Evolutionary conservation across 2,113 vertebrate genomes (phyloP).

Genomic region (Hemichromis elongatus): DNA sequence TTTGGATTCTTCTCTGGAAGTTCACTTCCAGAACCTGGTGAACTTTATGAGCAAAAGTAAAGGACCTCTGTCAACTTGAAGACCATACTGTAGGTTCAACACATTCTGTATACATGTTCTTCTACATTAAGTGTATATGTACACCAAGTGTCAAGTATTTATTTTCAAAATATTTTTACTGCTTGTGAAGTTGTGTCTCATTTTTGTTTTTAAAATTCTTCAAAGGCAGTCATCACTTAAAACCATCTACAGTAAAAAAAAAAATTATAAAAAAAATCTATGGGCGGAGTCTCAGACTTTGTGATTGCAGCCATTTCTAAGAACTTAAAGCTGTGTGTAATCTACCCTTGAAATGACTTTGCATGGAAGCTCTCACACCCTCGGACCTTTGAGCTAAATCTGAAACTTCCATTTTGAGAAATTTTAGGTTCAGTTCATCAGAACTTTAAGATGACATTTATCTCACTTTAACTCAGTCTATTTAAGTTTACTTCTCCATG

Average conservation of each 20-base stretch:
- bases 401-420: background rate
- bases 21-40: too few relatives aligned
- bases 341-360: background rate
- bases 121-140: background rate
- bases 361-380: background rate
- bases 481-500: background rate
- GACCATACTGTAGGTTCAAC: too few relatives aligned
- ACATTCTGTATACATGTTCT: background rate
- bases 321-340: rapidly evolving
- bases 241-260: background rate
- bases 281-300: background rate
- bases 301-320: background rate
- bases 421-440: background rate
- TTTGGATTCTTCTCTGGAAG: too few relatives aligned
- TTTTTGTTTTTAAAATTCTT: background rate
- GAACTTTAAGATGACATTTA: background rate
- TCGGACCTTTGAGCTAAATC: background rate
- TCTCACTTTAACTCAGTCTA: background rate
- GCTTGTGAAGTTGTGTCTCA: background rate
- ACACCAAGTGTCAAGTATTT: background rate
- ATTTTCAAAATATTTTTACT: too few relatives aligned
- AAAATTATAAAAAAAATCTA: too few relatives aligned
- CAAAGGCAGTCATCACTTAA: background rate
- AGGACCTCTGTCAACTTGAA: too few relatives aligned
- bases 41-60: too few relatives aligned